Evolutionary conservation across 2,888 invertebrate species (phyloP).

Genomic region (Megamerina dolium): DNA sequence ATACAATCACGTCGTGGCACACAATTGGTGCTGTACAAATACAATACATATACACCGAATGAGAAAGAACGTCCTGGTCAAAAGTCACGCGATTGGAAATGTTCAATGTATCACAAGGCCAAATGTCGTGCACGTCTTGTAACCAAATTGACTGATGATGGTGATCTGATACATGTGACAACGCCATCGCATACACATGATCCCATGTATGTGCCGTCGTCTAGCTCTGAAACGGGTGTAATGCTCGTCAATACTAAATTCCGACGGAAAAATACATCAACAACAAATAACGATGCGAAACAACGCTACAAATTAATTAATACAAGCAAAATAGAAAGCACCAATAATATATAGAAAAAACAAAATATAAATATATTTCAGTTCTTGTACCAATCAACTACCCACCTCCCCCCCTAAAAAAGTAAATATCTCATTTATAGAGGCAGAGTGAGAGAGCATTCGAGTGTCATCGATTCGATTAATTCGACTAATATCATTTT

Average conservation of each 20-base stretch:
- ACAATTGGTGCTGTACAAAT: conserved; percentile 35
- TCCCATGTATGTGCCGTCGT: conserved; percentile 33
- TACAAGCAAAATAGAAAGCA: background rate
- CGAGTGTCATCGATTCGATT: too few species aligned
- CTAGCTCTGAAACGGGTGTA: too few species aligned
- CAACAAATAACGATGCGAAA: too few species aligned
- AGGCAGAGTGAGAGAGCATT: too few species aligned
- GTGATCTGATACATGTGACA: conserved; percentile 37
- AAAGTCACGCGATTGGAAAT: conserved; percentile 46
- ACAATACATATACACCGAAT: conserved; percentile 48
- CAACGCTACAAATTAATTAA: background rate
- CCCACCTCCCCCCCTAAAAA: too few species aligned
- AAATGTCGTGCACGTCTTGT: conserved; percentile 44
- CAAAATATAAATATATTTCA: too few species aligned
- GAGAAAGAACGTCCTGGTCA: conserved; percentile 40
- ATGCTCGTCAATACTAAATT: too few species aligned
- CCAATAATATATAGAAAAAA: too few species aligned
- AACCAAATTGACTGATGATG: conserved; percentile 30
- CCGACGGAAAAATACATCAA: conserved; percentile 2
- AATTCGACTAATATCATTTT: too few species aligned
- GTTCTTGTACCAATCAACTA: too few species aligned
- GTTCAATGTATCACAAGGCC: conserved; percentile 47
- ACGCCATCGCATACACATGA: conserved; percentile 35
- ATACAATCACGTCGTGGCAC: conserved; percentile 37
- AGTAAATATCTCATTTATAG: too few species aligned